Base-by-base conservation (phyloP, 2,888 invertebrate species). In the Metacarcinus magister region DNA sequence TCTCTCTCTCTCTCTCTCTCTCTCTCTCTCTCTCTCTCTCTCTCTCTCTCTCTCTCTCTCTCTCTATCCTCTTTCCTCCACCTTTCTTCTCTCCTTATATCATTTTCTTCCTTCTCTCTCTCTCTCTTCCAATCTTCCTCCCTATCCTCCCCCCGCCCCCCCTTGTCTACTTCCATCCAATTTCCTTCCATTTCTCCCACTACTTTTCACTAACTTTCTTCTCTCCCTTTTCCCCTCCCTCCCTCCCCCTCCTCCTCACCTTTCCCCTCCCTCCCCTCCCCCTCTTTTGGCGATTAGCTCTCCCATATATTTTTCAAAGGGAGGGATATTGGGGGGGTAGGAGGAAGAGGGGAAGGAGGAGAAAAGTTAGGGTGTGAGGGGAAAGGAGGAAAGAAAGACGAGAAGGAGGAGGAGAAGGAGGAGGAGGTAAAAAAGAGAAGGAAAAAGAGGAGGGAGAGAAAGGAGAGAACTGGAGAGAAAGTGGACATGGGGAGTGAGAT, bases 1-100 rank as follows among this genome's bases (percentile, higher is more conserved):
- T 44, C 90, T 67, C 67, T 67, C 67, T 67, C 67, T 67, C 67
- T 67, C 67, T 67, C 67, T 67, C 67, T 67, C 67, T 67, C 67
- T 54, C 54, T 54, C 54, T 54, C 3, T 10, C 10, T 54, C 10
- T 7, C 19, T 60, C 16, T 16, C 2, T 13, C n/a, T n/a, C 5
- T 23, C 67, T n/a, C 5, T n/a, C n/a, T 67, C 67, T 67, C 5
- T 67, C 67, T 23, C 16, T 54, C 19, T 2, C 60, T 67, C 10
- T 5, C 4, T 67, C 19, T 16, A 2, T 23, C n/a, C 4, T 23
- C 7, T n/a, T 10, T 23, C n/a, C 67, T 67, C 3, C 23, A 2
- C 19, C 67, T 67, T 23, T n/a, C 67, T 67, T 16, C 67, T 54
- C 7, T 67, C 23, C 19, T 5, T 67, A 5, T 0, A 19, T 67